Evolutionary conservation across 2,113 vertebrate species (phyloP).

Genomic region (Sebastes schlegelii): DNA sequence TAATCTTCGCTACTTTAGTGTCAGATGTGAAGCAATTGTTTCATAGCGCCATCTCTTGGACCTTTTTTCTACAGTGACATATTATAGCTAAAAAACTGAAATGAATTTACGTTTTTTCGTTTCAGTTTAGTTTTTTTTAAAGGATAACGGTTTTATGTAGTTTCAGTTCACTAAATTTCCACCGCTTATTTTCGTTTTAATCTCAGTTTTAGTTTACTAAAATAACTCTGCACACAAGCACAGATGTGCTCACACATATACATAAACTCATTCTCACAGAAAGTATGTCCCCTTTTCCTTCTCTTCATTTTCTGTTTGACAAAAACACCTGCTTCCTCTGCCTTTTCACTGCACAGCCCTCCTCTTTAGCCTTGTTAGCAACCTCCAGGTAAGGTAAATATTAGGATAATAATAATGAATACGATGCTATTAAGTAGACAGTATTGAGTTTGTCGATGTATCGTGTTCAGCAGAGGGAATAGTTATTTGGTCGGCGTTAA

Average conservation of each 20-base stretch:
- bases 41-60: too few relatives aligned
- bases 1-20: too few relatives aligned
- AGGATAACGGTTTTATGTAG: too few relatives aligned
- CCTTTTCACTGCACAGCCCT: conserved; percentile 64
- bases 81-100: too few relatives aligned
- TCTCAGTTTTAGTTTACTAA: too few relatives aligned
- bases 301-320: background rate
- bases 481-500: background rate
- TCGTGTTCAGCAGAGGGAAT: background rate
- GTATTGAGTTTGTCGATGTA: background rate
- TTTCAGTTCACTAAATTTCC: too few relatives aligned
- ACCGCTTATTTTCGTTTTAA: too few relatives aligned
- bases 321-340: background rate
- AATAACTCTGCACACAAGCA: background rate
- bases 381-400: conserved; percentile 78
- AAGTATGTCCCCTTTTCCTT: background rate
- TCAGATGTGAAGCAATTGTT: too few relatives aligned
- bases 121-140: too few relatives aligned
- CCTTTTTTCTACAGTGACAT: too few relatives aligned
- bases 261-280: background rate
- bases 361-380: conserved; percentile 87
- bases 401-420: background rate
- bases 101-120: too few relatives aligned
- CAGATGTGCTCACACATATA: background rate
- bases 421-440: background rate